These are phyloP conservation scores for Aphaenogaster ashmeadi DNA, from an alignment of 1,140 invertebrate genomes.

Conservation along the genomic window DNA sequence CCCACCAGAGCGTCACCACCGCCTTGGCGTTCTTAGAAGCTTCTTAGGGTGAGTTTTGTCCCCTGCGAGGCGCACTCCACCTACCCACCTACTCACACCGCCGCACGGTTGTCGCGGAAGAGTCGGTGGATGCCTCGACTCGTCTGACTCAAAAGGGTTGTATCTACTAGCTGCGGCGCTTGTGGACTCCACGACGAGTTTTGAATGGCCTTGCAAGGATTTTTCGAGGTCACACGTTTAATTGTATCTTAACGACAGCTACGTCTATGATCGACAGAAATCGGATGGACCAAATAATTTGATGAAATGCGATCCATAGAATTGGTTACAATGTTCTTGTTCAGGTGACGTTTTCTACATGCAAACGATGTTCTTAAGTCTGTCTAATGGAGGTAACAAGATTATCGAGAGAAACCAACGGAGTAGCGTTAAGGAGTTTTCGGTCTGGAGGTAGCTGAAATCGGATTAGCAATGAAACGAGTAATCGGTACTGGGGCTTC, in stretches of 20 bases:
- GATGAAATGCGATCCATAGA: neutral
- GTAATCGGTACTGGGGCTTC: constrained; percentile 81
- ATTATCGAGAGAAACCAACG: constrained; percentile 86
- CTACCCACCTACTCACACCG: constrained; percentile 36
- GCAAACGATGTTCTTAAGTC: constrained; percentile 71
- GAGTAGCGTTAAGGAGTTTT: constrained; percentile 84
- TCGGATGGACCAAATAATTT: neutral
- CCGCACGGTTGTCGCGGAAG: constrained; percentile 46
- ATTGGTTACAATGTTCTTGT: neutral
- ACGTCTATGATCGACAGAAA: neutral
- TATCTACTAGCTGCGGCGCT: constrained; percentile 73
- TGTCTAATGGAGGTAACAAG: constrained; percentile 79
- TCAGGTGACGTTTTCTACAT: constrained; percentile 13
- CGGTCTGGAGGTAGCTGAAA: constrained; percentile 83
- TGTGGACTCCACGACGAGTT: constrained; percentile 61
- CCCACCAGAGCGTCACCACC: constrained; percentile 78
- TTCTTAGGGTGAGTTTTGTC: constrained; percentile 87
- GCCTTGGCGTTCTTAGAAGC: constrained; percentile 85
- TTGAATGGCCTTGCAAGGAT: neutral
- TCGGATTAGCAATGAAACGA: constrained; percentile 82
- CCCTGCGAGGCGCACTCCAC: constrained; percentile 71
- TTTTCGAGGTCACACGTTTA: neutral
- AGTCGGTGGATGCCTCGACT: constrained; percentile 25
- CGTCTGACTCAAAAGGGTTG: constrained; percentile 78
- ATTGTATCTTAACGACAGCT: neutral